A percentile compares a stretch with the other conserved stretches of the same genome.
Evolutionary conservation across 2,113 vertebrate genomes (phyloP).

Genomic region (Ceyx cyanopectus): DNA sequence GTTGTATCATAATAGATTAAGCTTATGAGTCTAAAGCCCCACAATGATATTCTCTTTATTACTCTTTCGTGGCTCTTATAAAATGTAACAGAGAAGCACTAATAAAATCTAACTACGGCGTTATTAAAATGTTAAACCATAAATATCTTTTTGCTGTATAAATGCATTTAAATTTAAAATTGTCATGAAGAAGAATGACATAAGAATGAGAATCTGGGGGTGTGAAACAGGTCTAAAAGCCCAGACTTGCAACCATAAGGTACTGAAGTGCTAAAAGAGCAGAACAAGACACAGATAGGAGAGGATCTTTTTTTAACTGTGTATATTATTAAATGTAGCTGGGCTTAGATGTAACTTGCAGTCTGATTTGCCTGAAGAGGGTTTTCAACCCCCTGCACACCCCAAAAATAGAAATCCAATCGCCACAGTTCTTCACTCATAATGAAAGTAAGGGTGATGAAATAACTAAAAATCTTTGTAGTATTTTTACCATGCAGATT

Average conservation of each 20-base stretch:
- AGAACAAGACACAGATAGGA: background rate
- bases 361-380: conserved; percentile 2
- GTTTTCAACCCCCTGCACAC: background rate
- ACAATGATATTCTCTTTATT: background rate
- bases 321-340: conserved; percentile 12
- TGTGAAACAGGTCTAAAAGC: conserved; percentile 26
- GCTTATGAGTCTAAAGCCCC: conserved; percentile 18
- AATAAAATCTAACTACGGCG: conserved; percentile 15
- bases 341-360: background rate
- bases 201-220: background rate
- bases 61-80: background rate
- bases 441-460: background rate
- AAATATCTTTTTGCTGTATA: background rate
- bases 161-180: background rate
- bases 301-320: conserved; percentile 24
- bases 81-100: background rate
- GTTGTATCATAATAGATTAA: conserved; percentile 32
- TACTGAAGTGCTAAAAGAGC: background rate
- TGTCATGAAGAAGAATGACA: conserved; percentile 3
- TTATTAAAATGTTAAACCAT: conserved; percentile 46
- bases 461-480: background rate
- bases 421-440: background rate
- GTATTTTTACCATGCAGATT: background rate
- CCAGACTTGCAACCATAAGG: conserved; percentile 8
- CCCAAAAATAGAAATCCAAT: conserved; percentile 35